These are phyloP conservation scores for Cotesia glomerata DNA, from an alignment of 1,140 invertebrate species.

Conservation along the genomic window DNA sequence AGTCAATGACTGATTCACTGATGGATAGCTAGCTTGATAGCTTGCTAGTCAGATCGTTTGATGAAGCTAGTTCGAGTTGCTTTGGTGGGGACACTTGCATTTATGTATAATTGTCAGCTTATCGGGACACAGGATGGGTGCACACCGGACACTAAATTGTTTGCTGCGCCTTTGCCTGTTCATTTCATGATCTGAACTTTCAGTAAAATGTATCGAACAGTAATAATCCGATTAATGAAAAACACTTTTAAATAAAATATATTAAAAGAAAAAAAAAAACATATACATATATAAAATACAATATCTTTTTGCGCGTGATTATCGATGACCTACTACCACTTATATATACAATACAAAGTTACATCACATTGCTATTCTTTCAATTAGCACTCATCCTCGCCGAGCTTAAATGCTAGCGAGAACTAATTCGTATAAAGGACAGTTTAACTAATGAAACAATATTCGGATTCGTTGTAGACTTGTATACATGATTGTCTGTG, in stretches of 20 bases:
- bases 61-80: neutral
- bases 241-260: no score
- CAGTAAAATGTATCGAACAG: neutral
- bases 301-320: neutral
- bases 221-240: no score
- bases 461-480: neutral
- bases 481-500: neutral
- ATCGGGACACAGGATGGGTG: constrained; percentile 10
- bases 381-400: constrained; percentile 9
- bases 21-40: neutral
- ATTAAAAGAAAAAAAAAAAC: neutral
- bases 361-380: neutral
- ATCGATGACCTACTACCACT: constrained; percentile 3
- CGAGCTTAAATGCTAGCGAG: neutral
- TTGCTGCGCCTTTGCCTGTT: neutral
- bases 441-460: neutral
- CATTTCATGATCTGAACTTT: neutral
- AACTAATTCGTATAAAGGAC: neutral
- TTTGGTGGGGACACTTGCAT: neutral
- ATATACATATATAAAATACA: no score
- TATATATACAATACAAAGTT: neutral
- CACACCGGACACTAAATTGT: constrained; percentile 11
- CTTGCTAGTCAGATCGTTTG: neutral
- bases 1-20: constrained; percentile 30
- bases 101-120: constrained; percentile 12